Conservation (phyloP, 1,140 invertebrate genomes). For the Berghia stephanieae region DNA sequence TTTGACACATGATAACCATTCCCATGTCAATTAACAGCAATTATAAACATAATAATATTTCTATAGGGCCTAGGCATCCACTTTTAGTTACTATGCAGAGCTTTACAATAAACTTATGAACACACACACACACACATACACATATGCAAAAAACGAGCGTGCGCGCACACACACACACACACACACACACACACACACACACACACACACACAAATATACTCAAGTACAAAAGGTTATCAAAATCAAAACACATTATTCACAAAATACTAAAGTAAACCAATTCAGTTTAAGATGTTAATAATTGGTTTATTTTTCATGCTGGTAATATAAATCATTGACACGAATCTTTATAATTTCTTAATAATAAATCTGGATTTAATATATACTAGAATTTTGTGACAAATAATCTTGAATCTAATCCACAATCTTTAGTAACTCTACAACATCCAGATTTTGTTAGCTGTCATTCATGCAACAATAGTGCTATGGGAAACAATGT, state of each 20-base stretch:
- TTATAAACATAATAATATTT: neutral
- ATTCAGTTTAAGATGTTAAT: neutral
- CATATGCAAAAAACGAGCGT: neutral
- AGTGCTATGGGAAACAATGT: too few relatives aligned
- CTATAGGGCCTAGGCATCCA: neutral
- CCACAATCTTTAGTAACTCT: too few relatives aligned
- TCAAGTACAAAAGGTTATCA: too few relatives aligned
- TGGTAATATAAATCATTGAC: neutral
- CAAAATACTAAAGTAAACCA: too few relatives aligned
- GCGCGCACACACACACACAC: neutral
- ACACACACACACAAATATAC: too few relatives aligned
- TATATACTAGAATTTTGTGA: too few relatives aligned
- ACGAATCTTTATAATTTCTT: too few relatives aligned
- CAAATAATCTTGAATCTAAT: too few relatives aligned
- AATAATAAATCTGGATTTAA: too few relatives aligned
- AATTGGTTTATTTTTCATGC: neutral
- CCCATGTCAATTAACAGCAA: slow-evolving; percentile 12
- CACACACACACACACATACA: neutral
- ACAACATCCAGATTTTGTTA: too few relatives aligned
- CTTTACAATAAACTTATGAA: neutral
- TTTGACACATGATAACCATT: neutral
- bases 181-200: neutral
- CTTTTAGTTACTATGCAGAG: neutral
- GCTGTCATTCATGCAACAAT: too few relatives aligned
- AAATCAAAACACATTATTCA: too few relatives aligned